These are phyloP conservation scores for Ecdyonurus torrentis DNA, from an alignment of 2,888 invertebrate genomes.

Conservation along the genomic window DNA sequence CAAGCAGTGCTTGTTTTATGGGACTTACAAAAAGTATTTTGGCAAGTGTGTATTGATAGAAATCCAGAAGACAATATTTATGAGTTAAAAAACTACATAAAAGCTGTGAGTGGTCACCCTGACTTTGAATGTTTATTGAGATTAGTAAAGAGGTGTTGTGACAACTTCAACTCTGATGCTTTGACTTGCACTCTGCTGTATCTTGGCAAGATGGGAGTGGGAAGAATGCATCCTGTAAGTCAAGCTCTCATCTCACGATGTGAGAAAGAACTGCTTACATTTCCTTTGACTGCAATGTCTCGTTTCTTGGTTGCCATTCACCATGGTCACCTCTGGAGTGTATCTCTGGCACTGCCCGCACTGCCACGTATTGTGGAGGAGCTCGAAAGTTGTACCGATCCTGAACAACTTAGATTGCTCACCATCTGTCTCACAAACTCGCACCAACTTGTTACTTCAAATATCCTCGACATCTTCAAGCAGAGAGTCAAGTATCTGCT, in stretches of 20 bases:
- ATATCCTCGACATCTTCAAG: constrained; percentile 25
- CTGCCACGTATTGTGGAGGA: neutral
- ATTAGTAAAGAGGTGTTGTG: constrained; percentile 20
- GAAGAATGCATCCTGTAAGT: constrained; percentile 21
- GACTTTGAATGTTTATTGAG: constrained; percentile 15
- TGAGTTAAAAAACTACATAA: neutral
- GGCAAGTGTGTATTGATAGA: neutral
- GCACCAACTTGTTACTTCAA: constrained; percentile 23
- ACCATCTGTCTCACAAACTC: constrained; percentile 31
- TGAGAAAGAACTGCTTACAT: constrained; percentile 17
- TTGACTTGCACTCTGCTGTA: constrained; percentile 29
- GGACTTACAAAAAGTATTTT: constrained; percentile 6
- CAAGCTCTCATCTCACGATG: constrained; percentile 22
- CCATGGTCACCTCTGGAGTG: constrained; percentile 15
- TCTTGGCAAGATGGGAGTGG: constrained; percentile 29
- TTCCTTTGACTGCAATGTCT: constrained; percentile 25
- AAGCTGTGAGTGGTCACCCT: neutral
- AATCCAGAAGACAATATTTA: neutral
- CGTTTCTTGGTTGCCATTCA: constrained; percentile 28
- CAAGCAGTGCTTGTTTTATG: constrained; percentile 5
- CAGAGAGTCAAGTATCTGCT: constrained; percentile 23
- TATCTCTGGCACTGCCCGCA: neutral
- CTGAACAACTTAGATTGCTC: constrained; percentile 27
- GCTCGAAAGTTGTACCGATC: constrained; percentile 11
- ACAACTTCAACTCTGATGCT: constrained; percentile 24